phyloP scores from a whole-genome alignment of 2,113 vertebrate species.

The Anoura caudifer region DNA sequence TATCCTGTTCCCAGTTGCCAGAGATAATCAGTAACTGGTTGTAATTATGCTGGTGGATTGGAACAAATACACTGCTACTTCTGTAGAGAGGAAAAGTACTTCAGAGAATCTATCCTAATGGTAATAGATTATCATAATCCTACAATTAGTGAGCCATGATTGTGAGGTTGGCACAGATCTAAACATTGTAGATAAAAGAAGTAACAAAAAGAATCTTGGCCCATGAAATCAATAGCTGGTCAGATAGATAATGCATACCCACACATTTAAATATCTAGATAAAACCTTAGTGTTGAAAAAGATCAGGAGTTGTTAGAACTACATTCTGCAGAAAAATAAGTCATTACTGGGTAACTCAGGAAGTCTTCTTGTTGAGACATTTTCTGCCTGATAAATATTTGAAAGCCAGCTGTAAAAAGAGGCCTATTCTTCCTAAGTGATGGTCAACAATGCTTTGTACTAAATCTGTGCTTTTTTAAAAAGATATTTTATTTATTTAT shows the following conservation, averaged over 20 bases:
- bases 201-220: neutral
- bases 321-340: neutral
- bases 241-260: neutral
- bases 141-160: neutral
- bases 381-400: neutral
- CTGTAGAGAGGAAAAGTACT: neutral
- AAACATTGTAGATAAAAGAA: neutral
- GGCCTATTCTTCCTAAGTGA: neutral
- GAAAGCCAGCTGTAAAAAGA: neutral
- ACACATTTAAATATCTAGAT: neutral
- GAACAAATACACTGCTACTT: neutral
- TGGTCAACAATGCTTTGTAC: neutral
- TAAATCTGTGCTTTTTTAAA: neutral
- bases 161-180: neutral
- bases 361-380: neutral
- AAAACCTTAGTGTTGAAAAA: neutral
- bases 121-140: neutral
- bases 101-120: neutral
- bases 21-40: neutral
- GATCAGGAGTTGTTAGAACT: neutral
- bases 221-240: neutral
- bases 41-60: neutral
- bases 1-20: neutral
- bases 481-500: too few relatives aligned
- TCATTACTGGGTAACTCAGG: neutral